phyloP scores from a whole-genome alignment of 92 coral and sea anemone genomes.

The Nematostella vectensis region DNA sequence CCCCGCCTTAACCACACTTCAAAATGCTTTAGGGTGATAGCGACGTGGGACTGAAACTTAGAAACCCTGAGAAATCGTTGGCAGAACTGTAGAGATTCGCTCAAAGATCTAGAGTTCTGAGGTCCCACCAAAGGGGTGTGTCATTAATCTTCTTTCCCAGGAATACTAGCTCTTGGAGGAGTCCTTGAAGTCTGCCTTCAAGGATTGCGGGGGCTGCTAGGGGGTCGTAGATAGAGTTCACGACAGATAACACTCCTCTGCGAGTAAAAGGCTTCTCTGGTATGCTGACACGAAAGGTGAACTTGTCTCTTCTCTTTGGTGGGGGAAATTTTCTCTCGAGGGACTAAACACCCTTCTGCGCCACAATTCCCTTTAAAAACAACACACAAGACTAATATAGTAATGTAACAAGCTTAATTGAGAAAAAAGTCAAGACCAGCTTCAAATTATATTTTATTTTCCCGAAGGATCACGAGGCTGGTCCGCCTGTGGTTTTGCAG shows the following conservation, averaged over 20 bases:
- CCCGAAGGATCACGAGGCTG: too few relatives aligned
- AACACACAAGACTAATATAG: too few relatives aligned
- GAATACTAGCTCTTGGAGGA: constrained; percentile 16
- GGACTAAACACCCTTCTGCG: too few relatives aligned
- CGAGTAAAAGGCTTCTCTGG: constrained; percentile 23
- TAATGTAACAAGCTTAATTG: too few relatives aligned
- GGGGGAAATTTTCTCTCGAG: too few relatives aligned
- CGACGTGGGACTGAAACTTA: not conserved
- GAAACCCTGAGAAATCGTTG: constrained; percentile 2
- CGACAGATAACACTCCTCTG: constrained; percentile 24
- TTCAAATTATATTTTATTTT: too few relatives aligned
- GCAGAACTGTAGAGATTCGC: constrained; percentile 21
- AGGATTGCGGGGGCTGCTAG: constrained; percentile 20
- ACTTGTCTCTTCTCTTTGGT: too few relatives aligned
- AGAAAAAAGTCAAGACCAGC: too few relatives aligned
- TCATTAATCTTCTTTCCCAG: constrained; percentile 6
- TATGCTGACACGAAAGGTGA: constrained; percentile 18
- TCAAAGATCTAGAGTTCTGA: constrained; percentile 8
- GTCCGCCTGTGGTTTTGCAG: too few relatives aligned
- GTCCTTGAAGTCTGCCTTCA: constrained; percentile 8
- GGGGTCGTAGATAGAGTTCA: constrained; percentile 31
- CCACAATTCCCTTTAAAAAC: too few relatives aligned
- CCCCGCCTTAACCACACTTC: constrained; percentile 2
- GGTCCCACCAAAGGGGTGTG: constrained; percentile 15
- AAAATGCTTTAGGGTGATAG: constrained; percentile 1